phyloP scores from a whole-genome alignment of 2,888 invertebrate species.

The Macaria liturata region DNA sequence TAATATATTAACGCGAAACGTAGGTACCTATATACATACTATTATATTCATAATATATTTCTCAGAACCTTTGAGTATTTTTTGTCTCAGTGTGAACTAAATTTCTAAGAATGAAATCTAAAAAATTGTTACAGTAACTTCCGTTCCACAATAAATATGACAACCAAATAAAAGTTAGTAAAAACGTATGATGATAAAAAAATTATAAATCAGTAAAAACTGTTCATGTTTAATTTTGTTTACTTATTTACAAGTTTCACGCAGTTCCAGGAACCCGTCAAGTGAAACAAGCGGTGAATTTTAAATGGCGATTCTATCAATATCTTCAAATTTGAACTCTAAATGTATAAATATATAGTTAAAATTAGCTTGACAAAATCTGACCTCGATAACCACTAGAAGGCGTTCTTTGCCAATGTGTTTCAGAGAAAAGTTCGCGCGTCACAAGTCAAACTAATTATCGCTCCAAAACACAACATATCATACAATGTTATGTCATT shows the following conservation, averaged over 20 bases:
- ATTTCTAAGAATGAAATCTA: no score
- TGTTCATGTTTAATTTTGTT: constrained; percentile 39
- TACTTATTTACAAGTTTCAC: constrained; percentile 48
- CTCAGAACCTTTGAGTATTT: no score
- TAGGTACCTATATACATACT: no score
- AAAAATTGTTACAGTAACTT: no score
- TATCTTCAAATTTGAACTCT: constrained; percentile 28
- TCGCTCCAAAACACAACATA: constrained; percentile 6
- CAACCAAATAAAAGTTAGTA: no score
- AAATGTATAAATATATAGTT: constrained; percentile 17
- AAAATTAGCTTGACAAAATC: constrained; percentile 11
- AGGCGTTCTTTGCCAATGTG: constrained; percentile 34
- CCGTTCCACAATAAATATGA: no score
- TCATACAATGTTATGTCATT: no score
- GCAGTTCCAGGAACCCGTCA: constrained; percentile 60
- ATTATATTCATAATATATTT: no score
- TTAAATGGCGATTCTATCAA: constrained; percentile 40
- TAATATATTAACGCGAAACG: no score
- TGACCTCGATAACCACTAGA: constrained; percentile 33
- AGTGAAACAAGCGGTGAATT: constrained; percentile 55
- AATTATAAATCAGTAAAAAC: no score
- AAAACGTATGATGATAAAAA: no score
- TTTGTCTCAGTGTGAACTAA: no score
- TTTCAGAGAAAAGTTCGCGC: constrained; percentile 31
- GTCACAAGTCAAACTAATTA: constrained; percentile 18